A percentile compares a stretch with the other conserved stretches of the same genome.
Conservation (phyloP, 2,113 vertebrate genomes). For the Phycodurus eques region DNA sequence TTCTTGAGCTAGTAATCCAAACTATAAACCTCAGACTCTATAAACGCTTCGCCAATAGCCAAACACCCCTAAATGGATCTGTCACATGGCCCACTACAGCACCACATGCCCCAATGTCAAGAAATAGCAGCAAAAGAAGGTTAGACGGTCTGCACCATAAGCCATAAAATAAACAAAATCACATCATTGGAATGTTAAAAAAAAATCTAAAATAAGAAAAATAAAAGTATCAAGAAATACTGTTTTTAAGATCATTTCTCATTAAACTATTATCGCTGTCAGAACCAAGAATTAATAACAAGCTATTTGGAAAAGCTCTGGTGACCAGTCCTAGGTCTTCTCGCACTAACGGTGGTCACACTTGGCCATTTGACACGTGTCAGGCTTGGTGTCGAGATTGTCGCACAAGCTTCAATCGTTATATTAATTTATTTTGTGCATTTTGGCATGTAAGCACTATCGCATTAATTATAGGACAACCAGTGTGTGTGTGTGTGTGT, state of each 20-base stretch:
- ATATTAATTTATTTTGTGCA: not conserved
- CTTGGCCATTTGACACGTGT: not conserved
- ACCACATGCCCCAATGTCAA: not conserved
- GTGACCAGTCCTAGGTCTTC: not conserved
- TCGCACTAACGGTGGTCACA: not conserved
- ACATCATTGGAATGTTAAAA: constrained; percentile 4
- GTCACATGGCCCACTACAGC: not conserved
- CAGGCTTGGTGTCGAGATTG: not conserved
- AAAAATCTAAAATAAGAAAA: constrained; percentile 3
- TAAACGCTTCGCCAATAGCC: constrained; percentile 30
- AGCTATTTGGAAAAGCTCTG: not conserved
- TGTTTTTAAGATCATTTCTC: not conserved
- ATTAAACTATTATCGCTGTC: not conserved
- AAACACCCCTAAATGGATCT: not conserved
- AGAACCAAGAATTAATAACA: not conserved
- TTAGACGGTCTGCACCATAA: not conserved
- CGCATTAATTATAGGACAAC: too few relatives aligned
- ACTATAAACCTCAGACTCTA: constrained; percentile 35
- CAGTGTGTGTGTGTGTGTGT: too few relatives aligned
- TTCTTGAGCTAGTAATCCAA: constrained; percentile 46
- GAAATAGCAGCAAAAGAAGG: constrained; percentile 5
- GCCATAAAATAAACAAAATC: constrained; percentile 17
- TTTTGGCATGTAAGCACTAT: not conserved
- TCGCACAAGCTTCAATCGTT: not conserved
- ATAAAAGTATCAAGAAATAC: not conserved